Evolutionary conservation across 1,140 invertebrate species (phyloP), one percentile per base, ranked within the genome.

Genomic region (Zaprionus inermis): DNA sequence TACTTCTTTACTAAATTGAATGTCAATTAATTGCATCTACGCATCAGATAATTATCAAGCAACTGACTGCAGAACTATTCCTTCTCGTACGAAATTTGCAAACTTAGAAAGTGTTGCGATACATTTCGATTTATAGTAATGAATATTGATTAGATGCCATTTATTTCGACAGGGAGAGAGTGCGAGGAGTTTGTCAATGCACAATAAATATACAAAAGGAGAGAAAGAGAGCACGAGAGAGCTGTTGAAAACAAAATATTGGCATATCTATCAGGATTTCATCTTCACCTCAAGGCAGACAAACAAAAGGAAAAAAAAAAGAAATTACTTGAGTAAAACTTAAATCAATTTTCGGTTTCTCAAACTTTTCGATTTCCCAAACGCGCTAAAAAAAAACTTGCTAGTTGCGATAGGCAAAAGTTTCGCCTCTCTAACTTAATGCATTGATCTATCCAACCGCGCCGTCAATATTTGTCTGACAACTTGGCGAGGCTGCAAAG

Each of bases 401-500:
- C 44, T 70, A 44, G 60, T 74, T 70, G 12, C 36, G 30, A 22
- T 22, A 54, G 34, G 58, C 58, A 51, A 49, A 76, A 69, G 76
- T 86, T 67, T 86, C 81, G 75, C 56, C 34, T 54, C 34, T 54
- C 41, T 55, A 73, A 79, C 72, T 81, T 72, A 85, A 86, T 85
- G 82, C 82, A 86, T 86, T 86, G 82, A 81, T 86, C 82, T 86
- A 82, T 86, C 63, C 64, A 51, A 51, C 52, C 7, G n/a, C n/a
- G 58, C 52, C 68, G 76, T 79, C 82, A 86, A 86, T 86, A 86
- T 86, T 86, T 82, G 79, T 76, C 76, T 82, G 83, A 85, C 77
- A 82, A 86, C 76, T 86, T 84, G 64, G 46, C 63, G 68, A 72
- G 18, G 11, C 54, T 32, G 22, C 38, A 24, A 79, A 86, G 79